Evolutionary conservation across 1,140 invertebrate species (phyloP).

Genomic region (Heliconius congener): DNA sequence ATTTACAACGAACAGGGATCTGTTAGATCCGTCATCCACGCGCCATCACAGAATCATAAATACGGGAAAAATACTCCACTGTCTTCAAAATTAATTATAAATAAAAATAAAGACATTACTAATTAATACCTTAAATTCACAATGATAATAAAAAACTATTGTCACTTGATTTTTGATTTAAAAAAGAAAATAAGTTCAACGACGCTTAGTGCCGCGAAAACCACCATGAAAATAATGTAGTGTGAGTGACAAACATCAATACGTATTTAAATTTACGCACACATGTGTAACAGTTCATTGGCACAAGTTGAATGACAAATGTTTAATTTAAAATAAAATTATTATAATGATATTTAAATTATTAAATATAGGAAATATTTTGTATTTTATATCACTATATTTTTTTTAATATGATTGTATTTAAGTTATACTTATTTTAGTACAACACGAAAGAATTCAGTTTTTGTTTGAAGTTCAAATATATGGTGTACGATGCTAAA

Average conservation of each 20-base stretch:
- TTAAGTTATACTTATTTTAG: not conserved
- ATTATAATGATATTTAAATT: not conserved
- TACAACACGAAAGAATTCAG: too few species aligned
- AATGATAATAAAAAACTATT: slow-evolving; percentile 42
- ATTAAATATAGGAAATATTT: not conserved
- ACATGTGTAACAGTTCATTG: slow-evolving; percentile 46
- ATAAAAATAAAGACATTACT: slow-evolving; percentile 29
- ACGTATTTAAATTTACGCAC: slow-evolving; percentile 35
- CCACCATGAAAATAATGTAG: slow-evolving; percentile 50
- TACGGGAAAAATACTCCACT: slow-evolving; percentile 33
- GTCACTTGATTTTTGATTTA: slow-evolving; percentile 45
- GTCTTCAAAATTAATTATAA: slow-evolving; percentile 2
- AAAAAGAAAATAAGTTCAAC: slow-evolving; percentile 69
- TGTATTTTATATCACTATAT: not conserved
- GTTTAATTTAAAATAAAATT: slow-evolving; percentile 13
- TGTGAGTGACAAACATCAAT: slow-evolving; percentile 50
- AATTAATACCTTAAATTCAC: slow-evolving; percentile 46
- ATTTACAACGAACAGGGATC: slow-evolving; percentile 65
- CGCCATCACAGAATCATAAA: slow-evolving; percentile 65
- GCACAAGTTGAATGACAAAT: slow-evolving; percentile 28
- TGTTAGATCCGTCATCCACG: slow-evolving; percentile 59
- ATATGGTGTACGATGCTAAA: too few species aligned
- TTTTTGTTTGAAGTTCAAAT: too few species aligned
- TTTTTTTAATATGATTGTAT: not conserved
- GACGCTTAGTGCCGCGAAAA: slow-evolving; percentile 74